Percentiles rank a stretch among this genome's conserved stretches.
phyloP scores from a whole-genome alignment of 2,797 vertebrate species.

The Lepilemur septentrionalis region DNA sequence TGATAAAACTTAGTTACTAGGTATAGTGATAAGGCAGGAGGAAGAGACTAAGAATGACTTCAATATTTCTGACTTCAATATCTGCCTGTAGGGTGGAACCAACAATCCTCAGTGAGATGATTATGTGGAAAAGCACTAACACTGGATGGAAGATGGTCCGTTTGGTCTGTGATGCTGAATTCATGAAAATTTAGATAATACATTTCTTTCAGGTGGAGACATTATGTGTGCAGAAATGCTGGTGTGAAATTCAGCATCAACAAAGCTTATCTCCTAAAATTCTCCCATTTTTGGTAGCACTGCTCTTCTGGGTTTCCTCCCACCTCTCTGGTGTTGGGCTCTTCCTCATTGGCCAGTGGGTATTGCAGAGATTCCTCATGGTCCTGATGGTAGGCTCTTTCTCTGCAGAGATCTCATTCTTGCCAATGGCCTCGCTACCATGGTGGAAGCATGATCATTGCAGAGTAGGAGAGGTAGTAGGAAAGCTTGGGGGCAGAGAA shows the following conservation, averaged over 20 bases:
- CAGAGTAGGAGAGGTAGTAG: neutral
- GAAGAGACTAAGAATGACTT: neutral
- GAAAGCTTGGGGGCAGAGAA: neutral
- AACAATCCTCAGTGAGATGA: neutral
- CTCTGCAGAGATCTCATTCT: neutral
- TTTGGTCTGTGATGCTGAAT: neutral
- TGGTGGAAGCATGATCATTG: neutral
- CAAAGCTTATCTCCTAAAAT: neutral
- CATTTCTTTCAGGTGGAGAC: neutral
- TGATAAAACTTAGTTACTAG: neutral
- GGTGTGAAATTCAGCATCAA: neutral
- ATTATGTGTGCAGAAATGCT: neutral
- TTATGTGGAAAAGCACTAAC: neutral
- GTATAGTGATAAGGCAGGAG: neutral
- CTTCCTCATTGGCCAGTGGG: neutral
- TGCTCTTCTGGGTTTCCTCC: neutral
- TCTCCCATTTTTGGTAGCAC: neutral
- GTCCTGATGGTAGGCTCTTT: neutral
- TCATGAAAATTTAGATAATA: neutral
- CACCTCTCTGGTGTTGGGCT: neutral
- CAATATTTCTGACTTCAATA: neutral
- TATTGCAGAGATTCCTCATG: neutral
- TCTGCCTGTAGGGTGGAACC: neutral
- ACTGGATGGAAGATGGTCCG: neutral
- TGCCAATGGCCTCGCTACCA: neutral